Conservation (phyloP, 2,113 vertebrate genomes). For the Nanger granti region DNA sequence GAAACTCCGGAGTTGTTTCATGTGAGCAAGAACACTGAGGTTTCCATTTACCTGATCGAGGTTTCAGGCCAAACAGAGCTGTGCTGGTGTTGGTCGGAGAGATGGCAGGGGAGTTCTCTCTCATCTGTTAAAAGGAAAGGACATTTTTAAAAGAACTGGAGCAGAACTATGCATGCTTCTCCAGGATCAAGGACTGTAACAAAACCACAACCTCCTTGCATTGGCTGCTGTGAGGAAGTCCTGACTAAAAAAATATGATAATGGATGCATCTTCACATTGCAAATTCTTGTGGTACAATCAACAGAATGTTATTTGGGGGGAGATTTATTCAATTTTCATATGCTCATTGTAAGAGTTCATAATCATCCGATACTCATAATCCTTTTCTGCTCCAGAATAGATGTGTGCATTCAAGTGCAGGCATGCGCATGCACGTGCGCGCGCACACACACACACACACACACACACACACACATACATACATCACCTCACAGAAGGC, state of each 20-base stretch:
- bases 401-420: fast-evolving
- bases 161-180: not conserved
- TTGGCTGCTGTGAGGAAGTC: not conserved
- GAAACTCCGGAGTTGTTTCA: not conserved
- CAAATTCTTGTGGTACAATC: not conserved
- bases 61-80: constrained; percentile 90
- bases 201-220: not conserved
- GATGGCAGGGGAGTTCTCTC: constrained; percentile 75
- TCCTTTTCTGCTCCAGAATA: not conserved
- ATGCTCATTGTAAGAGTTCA: not conserved
- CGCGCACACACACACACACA: not conserved
- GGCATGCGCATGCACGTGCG: fast-evolving
- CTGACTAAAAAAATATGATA: not conserved
- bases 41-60: constrained; percentile 89
- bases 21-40: not conserved
- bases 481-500: not conserved
- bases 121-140: constrained; percentile 78
- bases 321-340: not conserved
- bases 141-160: not conserved
- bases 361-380: not conserved
- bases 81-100: constrained; percentile 75
- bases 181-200: not conserved
- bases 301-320: not conserved
- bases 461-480: not conserved
- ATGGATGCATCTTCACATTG: not conserved